Evolutionary conservation across 2,888 invertebrate genomes (phyloP).

Genomic region (Penaeus monodon): DNA sequence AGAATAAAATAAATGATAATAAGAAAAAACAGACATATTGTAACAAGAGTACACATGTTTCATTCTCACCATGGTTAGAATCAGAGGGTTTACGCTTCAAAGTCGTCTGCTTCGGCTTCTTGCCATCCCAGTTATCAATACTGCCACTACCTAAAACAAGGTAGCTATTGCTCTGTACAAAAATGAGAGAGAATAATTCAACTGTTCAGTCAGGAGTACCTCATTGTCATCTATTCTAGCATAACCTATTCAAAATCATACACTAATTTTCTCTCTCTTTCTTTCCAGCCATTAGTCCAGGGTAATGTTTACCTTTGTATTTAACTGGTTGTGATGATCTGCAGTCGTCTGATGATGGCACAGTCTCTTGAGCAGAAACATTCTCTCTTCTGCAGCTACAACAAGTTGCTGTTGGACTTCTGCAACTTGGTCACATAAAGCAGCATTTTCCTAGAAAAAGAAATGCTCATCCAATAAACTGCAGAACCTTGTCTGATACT

Average conservation of each 20-base stretch:
- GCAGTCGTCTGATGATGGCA: conserved; percentile 69
- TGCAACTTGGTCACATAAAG: conserved; percentile 87
- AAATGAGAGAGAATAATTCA: not conserved
- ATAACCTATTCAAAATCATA: too few species aligned
- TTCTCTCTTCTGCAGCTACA: conserved; percentile 85
- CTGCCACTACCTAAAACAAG: conserved; percentile 51
- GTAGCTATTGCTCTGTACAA: conserved; percentile 45
- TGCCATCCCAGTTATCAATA: conserved; percentile 53
- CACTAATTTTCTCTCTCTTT: too few species aligned
- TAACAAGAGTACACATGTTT: too few species aligned
- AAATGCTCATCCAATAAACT: not conserved
- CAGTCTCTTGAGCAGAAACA: conserved; percentile 83
- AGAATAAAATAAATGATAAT: not conserved
- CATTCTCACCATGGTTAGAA: conserved; percentile 29
- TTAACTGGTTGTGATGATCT: conserved; percentile 38
- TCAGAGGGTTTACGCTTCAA: conserved; percentile 49
- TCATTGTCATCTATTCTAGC: too few species aligned
- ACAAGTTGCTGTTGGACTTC: conserved; percentile 85
- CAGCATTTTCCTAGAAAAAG: conserved; percentile 70
- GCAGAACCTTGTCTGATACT: not conserved
- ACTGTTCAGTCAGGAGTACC: too few species aligned
- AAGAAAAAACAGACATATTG: too few species aligned
- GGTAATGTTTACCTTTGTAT: conserved; percentile 34
- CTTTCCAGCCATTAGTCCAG: too few species aligned
- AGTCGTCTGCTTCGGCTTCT: conserved; percentile 44